These are phyloP conservation scores for Dicrostonyx torquatus DNA, from an alignment of 2,797 vertebrate genomes.

Conservation along the genomic window DNA sequence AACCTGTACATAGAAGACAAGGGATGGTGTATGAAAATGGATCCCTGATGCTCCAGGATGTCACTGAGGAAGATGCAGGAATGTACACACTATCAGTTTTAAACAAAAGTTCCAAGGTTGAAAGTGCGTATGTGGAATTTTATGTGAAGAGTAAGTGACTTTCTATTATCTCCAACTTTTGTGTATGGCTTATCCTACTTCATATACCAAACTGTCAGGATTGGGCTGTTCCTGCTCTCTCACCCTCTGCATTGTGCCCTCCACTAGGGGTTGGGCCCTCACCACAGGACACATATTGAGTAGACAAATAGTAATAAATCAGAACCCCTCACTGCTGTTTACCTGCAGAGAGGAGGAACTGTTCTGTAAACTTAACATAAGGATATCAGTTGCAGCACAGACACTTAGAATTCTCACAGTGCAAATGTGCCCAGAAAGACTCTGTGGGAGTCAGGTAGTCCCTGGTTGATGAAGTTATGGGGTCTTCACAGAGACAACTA, in stretches of 20 bases:
- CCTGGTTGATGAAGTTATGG: too few relatives aligned
- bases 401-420: too few relatives aligned
- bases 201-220: neutral
- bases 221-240: neutral
- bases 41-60: neutral
- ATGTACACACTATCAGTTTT: neutral
- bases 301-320: neutral
- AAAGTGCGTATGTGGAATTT: neutral
- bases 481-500: neutral
- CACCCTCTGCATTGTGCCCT: neutral
- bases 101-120: neutral
- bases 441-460: too few relatives aligned
- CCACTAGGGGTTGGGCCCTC: neutral
- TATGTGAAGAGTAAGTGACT: neutral
- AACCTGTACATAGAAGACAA: neutral
- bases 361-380: too few relatives aligned
- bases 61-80: neutral
- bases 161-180: neutral
- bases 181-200: neutral
- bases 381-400: too few relatives aligned
- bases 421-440: too few relatives aligned
- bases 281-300: neutral
- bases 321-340: neutral
- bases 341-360: neutral
- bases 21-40: neutral